A percentile compares a stretch with the other conserved stretches of the same genome.
These are phyloP conservation scores for Paramacrobiotus metropolitanus DNA, from an alignment of 1,140 invertebrate species.

Conservation along the genomic window DNA sequence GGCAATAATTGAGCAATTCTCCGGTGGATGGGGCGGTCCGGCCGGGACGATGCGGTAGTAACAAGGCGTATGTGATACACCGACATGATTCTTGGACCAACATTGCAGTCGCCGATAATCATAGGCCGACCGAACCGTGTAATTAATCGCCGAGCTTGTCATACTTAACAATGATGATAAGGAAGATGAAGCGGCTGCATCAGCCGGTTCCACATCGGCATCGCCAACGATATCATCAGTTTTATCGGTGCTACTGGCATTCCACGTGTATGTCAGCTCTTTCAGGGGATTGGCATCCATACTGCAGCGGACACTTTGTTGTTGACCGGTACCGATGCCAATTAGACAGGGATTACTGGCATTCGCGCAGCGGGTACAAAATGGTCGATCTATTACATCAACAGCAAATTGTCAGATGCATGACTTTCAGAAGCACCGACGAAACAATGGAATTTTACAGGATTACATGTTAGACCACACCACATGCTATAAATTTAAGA, in stretches of 20 bases:
- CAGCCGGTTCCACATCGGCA: neutral
- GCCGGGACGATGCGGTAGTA: neutral
- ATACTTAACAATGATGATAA: neutral
- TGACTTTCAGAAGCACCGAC: no score
- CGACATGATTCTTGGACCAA: neutral
- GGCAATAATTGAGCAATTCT: neutral
- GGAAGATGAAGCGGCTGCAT: neutral
- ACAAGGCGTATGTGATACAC: neutral
- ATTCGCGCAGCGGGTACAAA: neutral
- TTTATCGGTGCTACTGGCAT: neutral
- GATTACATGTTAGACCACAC: no score
- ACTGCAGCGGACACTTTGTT: neutral
- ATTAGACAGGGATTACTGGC: neutral
- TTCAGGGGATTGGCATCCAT: neutral
- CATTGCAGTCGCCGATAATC: neutral
- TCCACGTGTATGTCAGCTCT: neutral
- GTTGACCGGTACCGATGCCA: neutral
- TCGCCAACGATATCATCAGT: neutral
- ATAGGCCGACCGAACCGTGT: neutral
- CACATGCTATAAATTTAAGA: no score
- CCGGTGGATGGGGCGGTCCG: conserved; percentile 1
- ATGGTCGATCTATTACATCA: neutral
- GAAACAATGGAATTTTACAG: no score
- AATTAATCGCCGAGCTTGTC: neutral
- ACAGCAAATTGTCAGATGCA: no score